Base-by-base conservation (phyloP, 2,113 vertebrate species). In the Anhinga rufa region DNA sequence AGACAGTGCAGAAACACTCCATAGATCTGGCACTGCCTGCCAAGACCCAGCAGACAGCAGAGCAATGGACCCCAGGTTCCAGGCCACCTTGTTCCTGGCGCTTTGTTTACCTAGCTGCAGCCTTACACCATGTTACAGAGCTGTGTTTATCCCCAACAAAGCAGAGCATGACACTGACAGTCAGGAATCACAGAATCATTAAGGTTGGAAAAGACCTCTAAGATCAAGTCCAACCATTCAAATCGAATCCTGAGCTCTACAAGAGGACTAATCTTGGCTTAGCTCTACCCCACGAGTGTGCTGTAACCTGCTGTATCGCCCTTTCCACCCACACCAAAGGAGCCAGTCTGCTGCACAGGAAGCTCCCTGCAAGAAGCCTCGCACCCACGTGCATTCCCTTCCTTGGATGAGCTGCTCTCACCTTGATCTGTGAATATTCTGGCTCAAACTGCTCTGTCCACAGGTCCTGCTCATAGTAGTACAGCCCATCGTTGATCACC, bases 391-490 rank as follows among this genome's bases (percentile, higher is more conserved):
- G 1, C 34, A 3, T 16, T 38, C 25, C 51, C 32, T 17, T 36
- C 61, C 34, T 55, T 7, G 0, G 5, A 34, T 26, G 31, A 28
- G 70, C 70, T 4, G 2, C 62, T 86, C 98, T 98, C 96, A 99
- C 99, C 99, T 99, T 99, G 97, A 99, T 99, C 94, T 99, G 99
- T 4, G 99, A 99, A 85, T 99, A 99, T 93, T 99, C 99, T 0
- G 99, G 99, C 71, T 99, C 99, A 21, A 99, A 99, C 57, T 98
- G 98, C 97, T 99, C 99, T 4, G 99, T 99, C 99, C 99, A 99
- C 87, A 99, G 98, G 96, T 99, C 99, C 97, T 99, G 98, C 84
- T 99, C 99, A 0, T 99, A 99, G 98, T 99, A 99, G 97, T 98
- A 99, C 20, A 99, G 99, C 34, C 99, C 99, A 8, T 99, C 99